Evolutionary conservation across 2,888 invertebrate species (phyloP).

Genomic region (Melanargia galathea): DNA sequence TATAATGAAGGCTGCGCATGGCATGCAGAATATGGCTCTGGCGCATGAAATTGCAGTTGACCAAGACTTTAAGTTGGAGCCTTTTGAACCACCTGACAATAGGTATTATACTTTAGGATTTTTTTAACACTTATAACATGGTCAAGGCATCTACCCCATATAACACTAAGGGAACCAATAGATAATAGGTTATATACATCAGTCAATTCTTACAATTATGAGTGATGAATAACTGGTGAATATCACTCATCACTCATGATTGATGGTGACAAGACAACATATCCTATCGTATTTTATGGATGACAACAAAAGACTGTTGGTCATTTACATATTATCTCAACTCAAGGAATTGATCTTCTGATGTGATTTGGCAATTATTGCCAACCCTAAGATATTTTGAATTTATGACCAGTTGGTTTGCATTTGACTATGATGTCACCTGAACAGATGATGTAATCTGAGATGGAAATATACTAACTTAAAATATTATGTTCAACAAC

Average conservation of each 20-base stretch:
- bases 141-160: too few species aligned
- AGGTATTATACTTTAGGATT: slow-evolving; percentile 70
- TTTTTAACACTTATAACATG: neutral
- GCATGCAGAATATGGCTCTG: slow-evolving; percentile 95
- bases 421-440: neutral
- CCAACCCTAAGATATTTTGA: neutral
- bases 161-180: too few species aligned
- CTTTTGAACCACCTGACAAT: slow-evolving; percentile 89
- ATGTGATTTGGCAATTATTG: neutral
- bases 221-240: too few species aligned
- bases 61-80: slow-evolving; percentile 93
- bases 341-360: neutral
- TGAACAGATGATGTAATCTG: neutral
- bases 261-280: too few species aligned
- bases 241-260: too few species aligned
- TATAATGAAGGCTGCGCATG: slow-evolving; percentile 93
- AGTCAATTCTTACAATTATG: too few species aligned
- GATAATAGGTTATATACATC: too few species aligned
- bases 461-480: too few species aligned
- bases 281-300: too few species aligned
- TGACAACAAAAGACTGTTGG: too few species aligned
- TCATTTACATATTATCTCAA: neutral
- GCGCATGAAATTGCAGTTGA: slow-evolving; percentile 99
- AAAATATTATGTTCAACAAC: too few species aligned
- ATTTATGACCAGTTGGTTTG: neutral